Base-by-base conservation (phyloP, 2,888 invertebrate genomes). In the Ametastegia equiseti region DNA sequence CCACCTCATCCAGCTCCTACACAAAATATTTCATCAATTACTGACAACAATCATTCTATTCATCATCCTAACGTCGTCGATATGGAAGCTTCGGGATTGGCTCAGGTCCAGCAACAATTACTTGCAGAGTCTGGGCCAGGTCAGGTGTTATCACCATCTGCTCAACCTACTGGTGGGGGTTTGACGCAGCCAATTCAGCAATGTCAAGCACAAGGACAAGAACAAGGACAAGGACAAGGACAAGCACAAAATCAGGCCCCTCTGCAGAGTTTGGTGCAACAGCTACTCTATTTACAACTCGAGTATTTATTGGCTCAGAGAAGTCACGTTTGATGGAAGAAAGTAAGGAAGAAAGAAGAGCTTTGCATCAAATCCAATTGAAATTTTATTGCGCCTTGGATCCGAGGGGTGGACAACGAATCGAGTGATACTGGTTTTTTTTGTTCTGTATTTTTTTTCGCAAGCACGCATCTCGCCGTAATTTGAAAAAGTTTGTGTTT, bases 221-320 rank as follows among this genome's bases (percentile, higher is more conserved):
- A 30, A n/a, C 90, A 67, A 80, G 45, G 54, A 9, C 54, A 77
- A 80, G 67, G 50, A 4, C 54, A 39, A 45, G 39, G 27, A 42
- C 83, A 86, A 82, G 81, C 83, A 80, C 86, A 86, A 83, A 87
- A 88, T 82, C 91, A 91, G 85, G 89, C 90, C 81, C 91, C 91
- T 71, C 84, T 92, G 84, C 91, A 92, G 85, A 91, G 90, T 84
- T 87, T 92, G 84, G 88, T 91, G 84, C 91, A 91, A 83, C 91
- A 91, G 84, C 87, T 91, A 80, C 86, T 89, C 83, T 90, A 88
- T 80, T 83, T 90, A 81, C 90, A 90, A 83, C 87, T 91, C 82
- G 90, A 91, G 84, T 90, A 88, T 82, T 86, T 90, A 82, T 87
- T 91, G 83, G 88, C 89, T 39, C 91, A 91, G 85, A 89, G 89